phyloP scores from a whole-genome alignment of 2,888 invertebrate genomes.

The Leptodirus hochenwartii region DNA sequence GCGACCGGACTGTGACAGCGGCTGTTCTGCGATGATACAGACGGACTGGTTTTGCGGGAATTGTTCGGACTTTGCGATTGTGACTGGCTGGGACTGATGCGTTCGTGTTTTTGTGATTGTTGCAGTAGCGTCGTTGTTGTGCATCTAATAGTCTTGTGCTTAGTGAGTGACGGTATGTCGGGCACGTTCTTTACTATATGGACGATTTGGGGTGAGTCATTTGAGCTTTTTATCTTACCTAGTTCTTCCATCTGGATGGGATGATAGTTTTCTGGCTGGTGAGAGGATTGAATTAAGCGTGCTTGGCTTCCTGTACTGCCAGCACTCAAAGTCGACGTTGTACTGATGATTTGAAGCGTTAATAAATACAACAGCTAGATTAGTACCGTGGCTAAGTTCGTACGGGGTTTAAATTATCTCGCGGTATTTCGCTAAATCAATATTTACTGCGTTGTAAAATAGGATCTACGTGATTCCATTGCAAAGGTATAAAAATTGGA shows the following conservation, averaged over 20 bases:
- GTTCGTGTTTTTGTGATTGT: constrained; percentile 8
- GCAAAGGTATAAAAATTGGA: constrained; percentile 4
- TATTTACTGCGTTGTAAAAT: too few species aligned
- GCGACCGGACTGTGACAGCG: constrained; percentile 10
- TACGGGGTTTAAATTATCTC: not conserved
- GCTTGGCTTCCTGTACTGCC: constrained; percentile 89
- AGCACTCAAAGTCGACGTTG: constrained; percentile 83
- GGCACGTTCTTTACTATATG: too few species aligned
- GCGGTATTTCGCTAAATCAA: not conserved
- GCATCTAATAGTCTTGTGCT: not conserved
- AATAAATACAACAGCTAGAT: too few species aligned
- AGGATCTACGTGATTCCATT: constrained; percentile 7
- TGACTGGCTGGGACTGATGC: constrained; percentile 13
- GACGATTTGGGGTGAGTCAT: too few species aligned
- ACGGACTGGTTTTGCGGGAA: constrained; percentile 21
- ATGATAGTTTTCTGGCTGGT: constrained; percentile 83
- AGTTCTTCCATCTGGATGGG: constrained; percentile 75
- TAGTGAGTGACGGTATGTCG: constrained; percentile 13
- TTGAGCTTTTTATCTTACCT: too few species aligned
- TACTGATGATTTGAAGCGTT: constrained; percentile 36
- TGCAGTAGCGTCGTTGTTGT: constrained; percentile 5
- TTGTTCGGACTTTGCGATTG: constrained; percentile 16
- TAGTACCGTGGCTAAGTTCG: not conserved
- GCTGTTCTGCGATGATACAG: constrained; percentile 10
- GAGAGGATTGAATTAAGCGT: constrained; percentile 81